Base-by-base conservation (phyloP, 1,140 invertebrate species). In the Fopius arisanus region DNA sequence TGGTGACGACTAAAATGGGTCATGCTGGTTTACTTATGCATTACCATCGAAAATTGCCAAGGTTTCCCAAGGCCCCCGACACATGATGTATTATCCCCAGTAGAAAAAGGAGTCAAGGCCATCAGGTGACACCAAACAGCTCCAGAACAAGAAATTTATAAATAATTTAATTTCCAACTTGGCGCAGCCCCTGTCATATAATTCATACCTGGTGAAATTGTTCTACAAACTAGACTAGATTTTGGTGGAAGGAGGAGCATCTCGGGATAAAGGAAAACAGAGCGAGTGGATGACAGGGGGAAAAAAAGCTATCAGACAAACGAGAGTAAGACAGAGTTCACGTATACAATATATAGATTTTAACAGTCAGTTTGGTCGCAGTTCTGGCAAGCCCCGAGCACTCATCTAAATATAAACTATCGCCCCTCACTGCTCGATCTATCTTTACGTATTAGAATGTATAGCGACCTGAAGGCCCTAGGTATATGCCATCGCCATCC, bases 391-490 rank as follows among this genome's bases (percentile, higher is more conserved):
- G 84, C 84, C 29, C 62, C 76, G 78, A 82, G 77, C 78, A 83
- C 82, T 87, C 84, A 86, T 88, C 86, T 88, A 88, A 87, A 87
- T 87, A 85, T 88, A 88, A 77, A 79, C 79, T 74, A 82, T 83
- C 82, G 78, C 83, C 84, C 84, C 86, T 84, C 86, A 85, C 85
- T 83, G 82, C 81, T 82, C 77, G 82, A 84, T 88, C 86, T 88
- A 88, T 88, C 87, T 88, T 88, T 88, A 87, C 83, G 82, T 86
- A 84, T 86, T 84, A 86, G 81, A 87, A 87, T 87, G 83, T 86
- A 84, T 82, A 86, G 83, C 81, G 78, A 78, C 69, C 72, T 69
- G 74, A 81, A 79, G 81, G 82, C 81, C 79, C 75, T 74, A 62
- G 74, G 74, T 72, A 68, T 70, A 54, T 67, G 29, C 31, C 31